Evolutionary conservation across 1,140 invertebrate genomes (phyloP).

Genomic region (Conopomorpha cramerella): DNA sequence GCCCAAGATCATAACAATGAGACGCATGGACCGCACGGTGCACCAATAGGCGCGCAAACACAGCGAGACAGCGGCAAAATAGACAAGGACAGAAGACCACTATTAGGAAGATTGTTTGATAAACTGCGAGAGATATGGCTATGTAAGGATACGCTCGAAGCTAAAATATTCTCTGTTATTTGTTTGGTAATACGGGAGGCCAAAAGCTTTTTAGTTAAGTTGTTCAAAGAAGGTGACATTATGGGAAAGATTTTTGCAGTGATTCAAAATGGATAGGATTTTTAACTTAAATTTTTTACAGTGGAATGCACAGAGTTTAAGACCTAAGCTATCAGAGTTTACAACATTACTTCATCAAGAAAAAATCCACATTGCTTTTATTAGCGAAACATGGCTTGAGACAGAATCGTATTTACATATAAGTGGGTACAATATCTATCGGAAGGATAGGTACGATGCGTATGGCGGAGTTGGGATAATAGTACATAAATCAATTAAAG

Average conservation of each 20-base stretch:
- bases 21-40: too few species aligned
- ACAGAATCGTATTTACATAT: background rate
- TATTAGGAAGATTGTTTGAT: too few species aligned
- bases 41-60: too few species aligned
- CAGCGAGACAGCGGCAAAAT: too few species aligned
- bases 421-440: constrained; percentile 4
- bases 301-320: constrained; percentile 5
- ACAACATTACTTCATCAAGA: constrained; percentile 1
- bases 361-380: constrained; percentile 3
- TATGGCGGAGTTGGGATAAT: constrained; percentile 2
- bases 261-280: background rate
- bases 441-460: background rate
- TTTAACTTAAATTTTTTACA: constrained; percentile 1
- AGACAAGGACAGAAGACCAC: too few species aligned
- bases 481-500: constrained; percentile 4
- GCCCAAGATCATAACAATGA: too few species aligned
- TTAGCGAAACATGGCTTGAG: constrained; percentile 1
- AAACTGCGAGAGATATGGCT: background rate
- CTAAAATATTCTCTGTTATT: background rate
- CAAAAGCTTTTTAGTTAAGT: background rate
- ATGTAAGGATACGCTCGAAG: background rate
- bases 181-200: background rate
- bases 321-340: constrained; percentile 1
- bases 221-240: background rate
- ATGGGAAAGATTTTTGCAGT: background rate